Conservation (phyloP, 2,797 vertebrate genomes). For the Pipistrellus nathusii region DNA sequence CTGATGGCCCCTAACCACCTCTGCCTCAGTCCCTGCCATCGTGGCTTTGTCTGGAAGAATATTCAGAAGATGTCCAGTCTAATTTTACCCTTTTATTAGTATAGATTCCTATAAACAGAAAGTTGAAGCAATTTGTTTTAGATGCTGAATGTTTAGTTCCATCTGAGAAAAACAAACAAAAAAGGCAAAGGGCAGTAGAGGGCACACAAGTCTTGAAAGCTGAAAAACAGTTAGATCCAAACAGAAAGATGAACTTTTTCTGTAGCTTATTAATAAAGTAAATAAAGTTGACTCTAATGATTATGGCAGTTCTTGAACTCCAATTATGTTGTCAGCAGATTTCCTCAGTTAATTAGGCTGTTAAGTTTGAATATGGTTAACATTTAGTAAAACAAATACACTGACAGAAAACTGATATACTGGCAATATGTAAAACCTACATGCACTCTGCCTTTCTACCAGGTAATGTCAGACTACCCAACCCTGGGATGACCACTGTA, state of each 20-base stretch:
- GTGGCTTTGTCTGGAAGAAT: no score
- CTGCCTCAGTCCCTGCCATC: no score
- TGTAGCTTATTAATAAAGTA: constrained; percentile 39
- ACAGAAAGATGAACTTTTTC: background rate
- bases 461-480: background rate
- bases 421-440: background rate
- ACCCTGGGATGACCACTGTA: background rate
- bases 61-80: no score
- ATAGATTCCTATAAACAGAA: constrained; percentile 3
- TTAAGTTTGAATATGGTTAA: background rate
- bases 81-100: no score
- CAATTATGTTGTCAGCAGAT: background rate
- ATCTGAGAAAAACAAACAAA: constrained; percentile 6
- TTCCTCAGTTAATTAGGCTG: background rate
- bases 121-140: constrained; percentile 49
- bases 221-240: background rate
- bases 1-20: no score
- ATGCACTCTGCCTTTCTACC: background rate
- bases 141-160: background rate
- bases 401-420: background rate
- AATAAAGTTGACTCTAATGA: background rate
- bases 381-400: background rate
- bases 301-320: constrained; percentile 27
- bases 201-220: constrained; percentile 74
- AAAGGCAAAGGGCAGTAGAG: constrained; percentile 79